phyloP scores from a whole-genome alignment of 2,888 invertebrate genomes.

The Scaptomyza caliginosa region DNA sequence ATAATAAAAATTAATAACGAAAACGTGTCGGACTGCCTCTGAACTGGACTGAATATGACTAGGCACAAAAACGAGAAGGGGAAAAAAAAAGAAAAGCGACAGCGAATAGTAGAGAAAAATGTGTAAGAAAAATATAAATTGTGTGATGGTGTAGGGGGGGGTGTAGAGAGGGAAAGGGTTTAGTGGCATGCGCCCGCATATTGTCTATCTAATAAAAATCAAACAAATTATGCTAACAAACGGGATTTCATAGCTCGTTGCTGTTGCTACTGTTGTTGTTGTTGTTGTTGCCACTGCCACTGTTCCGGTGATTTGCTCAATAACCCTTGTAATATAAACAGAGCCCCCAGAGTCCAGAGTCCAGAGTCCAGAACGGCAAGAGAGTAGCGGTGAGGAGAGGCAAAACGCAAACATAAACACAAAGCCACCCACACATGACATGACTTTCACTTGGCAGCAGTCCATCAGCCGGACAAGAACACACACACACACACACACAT shows the following conservation, averaged over 20 bases:
- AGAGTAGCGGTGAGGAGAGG: background rate
- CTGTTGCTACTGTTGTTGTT: background rate
- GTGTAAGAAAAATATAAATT: constrained; percentile 32
- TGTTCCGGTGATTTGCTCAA: constrained; percentile 81
- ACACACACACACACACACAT: background rate
- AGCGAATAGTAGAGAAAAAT: constrained; percentile 3
- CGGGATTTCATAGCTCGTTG: constrained; percentile 67
- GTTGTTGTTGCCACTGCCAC: background rate
- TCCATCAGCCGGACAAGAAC: constrained; percentile 67
- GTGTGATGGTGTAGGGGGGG: background rate
- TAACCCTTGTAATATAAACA: constrained; percentile 82
- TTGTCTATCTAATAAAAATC: constrained; percentile 79
- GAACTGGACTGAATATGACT: constrained; percentile 66
- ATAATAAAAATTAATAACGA: constrained; percentile 82
- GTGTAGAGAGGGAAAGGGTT: background rate
- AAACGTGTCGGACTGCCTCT: constrained; percentile 74
- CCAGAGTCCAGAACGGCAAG: background rate
- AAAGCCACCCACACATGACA: constrained; percentile 59
- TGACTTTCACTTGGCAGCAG: constrained; percentile 68
- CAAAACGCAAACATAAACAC: constrained; percentile 47
- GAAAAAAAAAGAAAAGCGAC: constrained; percentile 41
- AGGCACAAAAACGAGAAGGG: constrained; percentile 60
- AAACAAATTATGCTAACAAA: constrained; percentile 82
- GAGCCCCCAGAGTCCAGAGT: constrained; percentile 44
- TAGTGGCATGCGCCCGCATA: constrained; percentile 38